A percentile compares a stretch with the other conserved stretches of the same genome.
Conservation (phyloP, 1,140 invertebrate species). For the Ladona fulva region DNA sequence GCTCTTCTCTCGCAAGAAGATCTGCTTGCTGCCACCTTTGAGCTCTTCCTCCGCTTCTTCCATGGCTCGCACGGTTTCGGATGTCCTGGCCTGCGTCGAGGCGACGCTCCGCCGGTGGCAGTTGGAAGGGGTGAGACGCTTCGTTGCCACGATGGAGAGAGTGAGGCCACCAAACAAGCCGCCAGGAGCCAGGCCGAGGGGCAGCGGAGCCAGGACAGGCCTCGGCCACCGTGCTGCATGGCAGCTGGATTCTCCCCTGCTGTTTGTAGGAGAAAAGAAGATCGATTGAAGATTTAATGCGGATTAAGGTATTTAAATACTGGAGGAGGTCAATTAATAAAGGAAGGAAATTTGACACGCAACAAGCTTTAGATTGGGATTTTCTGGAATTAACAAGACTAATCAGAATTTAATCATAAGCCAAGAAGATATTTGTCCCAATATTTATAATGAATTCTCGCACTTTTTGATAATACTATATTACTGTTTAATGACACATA, state of each 20-base stretch:
- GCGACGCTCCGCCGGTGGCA: not conserved
- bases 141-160: not conserved
- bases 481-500: too few species aligned
- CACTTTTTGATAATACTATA: too few species aligned
- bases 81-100: not conserved
- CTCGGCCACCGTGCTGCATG: slow-evolving; percentile 46
- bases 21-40: not conserved
- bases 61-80: not conserved
- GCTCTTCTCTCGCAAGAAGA: not conserved
- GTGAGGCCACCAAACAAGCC: slow-evolving; percentile 28
- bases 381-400: too few species aligned
- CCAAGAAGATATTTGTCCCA: too few species aligned
- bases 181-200: slow-evolving; percentile 31
- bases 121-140: not conserved
- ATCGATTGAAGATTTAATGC: not conserved
- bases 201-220: slow-evolving; percentile 36
- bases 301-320: too few species aligned
- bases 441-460: too few species aligned
- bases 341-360: too few species aligned
- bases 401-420: too few species aligned
- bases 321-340: too few species aligned
- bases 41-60: not conserved
- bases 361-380: too few species aligned
- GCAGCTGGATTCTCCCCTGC: slow-evolving; percentile 44
- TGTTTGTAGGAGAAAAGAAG: not conserved